A percentile compares a stretch with the other conserved stretches of the same genome.
Conservation (phyloP, 2,888 invertebrate genomes). For the Cephus spinipes region DNA sequence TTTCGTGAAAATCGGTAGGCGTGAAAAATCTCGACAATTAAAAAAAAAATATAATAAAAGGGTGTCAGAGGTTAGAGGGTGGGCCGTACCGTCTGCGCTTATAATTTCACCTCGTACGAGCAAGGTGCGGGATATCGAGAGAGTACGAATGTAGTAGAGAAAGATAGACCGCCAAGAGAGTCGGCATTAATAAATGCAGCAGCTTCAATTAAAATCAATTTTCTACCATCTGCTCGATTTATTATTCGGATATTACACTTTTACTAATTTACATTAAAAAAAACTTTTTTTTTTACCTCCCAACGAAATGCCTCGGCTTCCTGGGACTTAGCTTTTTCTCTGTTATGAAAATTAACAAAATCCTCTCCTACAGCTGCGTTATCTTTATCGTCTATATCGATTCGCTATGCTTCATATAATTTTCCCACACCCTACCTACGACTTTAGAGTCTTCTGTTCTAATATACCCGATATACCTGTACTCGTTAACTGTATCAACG, state of each 20-base stretch:
- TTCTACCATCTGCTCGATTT: slow-evolving; percentile 17
- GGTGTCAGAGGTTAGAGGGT: background rate
- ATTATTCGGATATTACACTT: background rate
- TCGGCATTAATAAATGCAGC: slow-evolving; percentile 42
- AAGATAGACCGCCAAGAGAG: background rate
- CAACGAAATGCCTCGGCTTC: background rate
- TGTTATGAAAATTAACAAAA: slow-evolving; percentile 45
- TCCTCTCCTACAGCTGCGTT: slow-evolving; percentile 28
- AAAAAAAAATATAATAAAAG: background rate
- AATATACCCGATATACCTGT: background rate
- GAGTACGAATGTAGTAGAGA: background rate
- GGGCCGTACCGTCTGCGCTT: background rate
- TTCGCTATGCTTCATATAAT: background rate
- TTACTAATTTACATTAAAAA: background rate
- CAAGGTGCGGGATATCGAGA: background rate
- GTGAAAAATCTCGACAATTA: background rate
- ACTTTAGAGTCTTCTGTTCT: background rate
- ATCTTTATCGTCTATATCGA: background rate
- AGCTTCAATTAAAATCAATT: slow-evolving; percentile 51
- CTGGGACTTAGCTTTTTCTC: background rate
- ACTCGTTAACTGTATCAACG: background rate
- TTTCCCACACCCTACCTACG: background rate
- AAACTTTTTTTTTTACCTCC: background rate
- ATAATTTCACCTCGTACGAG: background rate
- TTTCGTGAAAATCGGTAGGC: background rate